Evolutionary conservation across 2,797 vertebrate genomes (phyloP).

Genomic region (Neopelma chrysocephalum): DNA sequence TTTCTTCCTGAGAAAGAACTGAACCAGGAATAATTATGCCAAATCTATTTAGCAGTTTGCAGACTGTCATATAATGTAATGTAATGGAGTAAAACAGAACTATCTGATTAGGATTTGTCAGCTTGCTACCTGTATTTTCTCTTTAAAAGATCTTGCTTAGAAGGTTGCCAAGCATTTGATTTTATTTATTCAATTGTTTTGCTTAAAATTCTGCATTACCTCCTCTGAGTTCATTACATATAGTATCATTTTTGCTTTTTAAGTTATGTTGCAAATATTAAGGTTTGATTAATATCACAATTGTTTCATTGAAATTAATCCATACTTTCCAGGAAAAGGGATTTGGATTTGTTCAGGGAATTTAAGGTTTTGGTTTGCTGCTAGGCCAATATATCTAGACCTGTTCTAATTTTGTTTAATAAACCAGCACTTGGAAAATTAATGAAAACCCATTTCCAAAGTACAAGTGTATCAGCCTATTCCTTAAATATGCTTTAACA

Average conservation of each 20-base stretch:
- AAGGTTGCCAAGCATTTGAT: not conserved
- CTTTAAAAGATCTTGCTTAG: not conserved
- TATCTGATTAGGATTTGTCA: not conserved
- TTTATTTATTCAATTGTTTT: not conserved
- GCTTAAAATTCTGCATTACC: not conserved
- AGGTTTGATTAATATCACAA: not conserved
- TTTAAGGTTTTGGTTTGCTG: not conserved
- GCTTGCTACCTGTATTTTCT: not conserved
- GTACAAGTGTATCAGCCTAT: not conserved
- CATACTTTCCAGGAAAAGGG: not conserved
- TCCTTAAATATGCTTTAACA: not conserved
- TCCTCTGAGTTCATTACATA: not conserved
- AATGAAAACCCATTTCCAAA: not conserved
- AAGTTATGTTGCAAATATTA: not conserved
- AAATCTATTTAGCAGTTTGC: constrained; percentile 55
- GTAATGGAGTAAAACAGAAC: not conserved
- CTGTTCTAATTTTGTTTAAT: not conserved
- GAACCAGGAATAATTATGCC: not conserved
- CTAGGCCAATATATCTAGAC: not conserved
- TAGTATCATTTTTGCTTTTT: not conserved
- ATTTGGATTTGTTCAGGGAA: not conserved
- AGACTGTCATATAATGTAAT: not conserved
- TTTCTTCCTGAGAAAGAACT: constrained; percentile 44
- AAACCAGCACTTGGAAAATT: not conserved
- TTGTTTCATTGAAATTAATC: not conserved